Conservation (phyloP, 2,113 vertebrate genomes). For the Channa argus region DNA sequence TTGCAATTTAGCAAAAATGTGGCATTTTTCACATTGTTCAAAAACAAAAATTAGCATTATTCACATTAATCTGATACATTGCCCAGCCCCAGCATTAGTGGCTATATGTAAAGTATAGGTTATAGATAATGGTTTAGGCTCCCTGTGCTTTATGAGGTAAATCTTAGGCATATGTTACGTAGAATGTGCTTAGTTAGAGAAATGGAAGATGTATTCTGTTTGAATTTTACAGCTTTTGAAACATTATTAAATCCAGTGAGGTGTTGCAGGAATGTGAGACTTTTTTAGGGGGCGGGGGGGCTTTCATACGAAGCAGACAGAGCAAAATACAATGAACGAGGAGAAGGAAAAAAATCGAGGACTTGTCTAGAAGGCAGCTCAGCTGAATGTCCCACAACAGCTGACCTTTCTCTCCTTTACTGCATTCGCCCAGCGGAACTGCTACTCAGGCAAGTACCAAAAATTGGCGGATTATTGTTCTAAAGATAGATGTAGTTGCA, state of each 20-base stretch:
- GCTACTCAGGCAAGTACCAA: constrained; percentile 48
- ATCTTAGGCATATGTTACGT: neutral
- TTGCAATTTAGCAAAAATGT: no score
- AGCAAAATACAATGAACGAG: constrained; percentile 3
- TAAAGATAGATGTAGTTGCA: constrained; percentile 53
- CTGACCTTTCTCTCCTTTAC: constrained; percentile 71
- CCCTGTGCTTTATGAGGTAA: neutral
- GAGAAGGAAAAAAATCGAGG: constrained; percentile 17
- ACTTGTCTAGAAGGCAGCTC: constrained; percentile 50
- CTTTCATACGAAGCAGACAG: constrained; percentile 30
- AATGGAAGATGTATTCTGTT: constrained; percentile 43
- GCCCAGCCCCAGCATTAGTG: neutral
- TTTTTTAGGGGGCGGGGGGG: constrained; percentile 38
- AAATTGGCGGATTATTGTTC: constrained; percentile 48
- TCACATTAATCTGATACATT: no score
- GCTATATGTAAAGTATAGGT: constrained; percentile 16
- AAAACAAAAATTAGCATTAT: no score
- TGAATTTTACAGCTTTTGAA: constrained; percentile 66
- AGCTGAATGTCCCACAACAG: constrained; percentile 58
- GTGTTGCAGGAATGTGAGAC: constrained; percentile 51
- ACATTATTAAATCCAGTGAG: constrained; percentile 59
- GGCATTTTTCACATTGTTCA: no score
- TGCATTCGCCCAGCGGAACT: constrained; percentile 48
- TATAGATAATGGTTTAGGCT: constrained; percentile 27
- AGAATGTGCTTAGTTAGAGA: constrained; percentile 25